These are phyloP conservation scores for Mastomys natalensis DNA, from an alignment of 2,113 vertebrate genomes.

Conservation along the genomic window DNA sequence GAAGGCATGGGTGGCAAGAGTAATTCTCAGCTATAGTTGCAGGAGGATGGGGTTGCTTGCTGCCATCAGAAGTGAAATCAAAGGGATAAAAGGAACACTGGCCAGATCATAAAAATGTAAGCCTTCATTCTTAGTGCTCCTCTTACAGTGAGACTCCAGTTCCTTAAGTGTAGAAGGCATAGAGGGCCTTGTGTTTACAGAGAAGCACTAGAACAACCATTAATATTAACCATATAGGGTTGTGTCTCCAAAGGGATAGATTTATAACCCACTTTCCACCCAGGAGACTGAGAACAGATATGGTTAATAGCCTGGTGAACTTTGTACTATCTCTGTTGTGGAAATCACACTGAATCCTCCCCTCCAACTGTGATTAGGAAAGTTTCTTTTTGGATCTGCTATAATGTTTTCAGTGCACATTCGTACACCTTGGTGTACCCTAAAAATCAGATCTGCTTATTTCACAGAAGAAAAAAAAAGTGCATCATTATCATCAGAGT, in stretches of 20 bases:
- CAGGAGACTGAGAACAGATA: not conserved
- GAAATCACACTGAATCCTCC: not conserved
- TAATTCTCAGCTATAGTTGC: not conserved
- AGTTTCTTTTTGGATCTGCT: conserved; percentile 10
- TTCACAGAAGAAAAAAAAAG: conserved; percentile 65
- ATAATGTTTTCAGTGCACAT: not conserved
- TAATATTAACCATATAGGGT: not conserved
- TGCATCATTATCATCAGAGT: conserved; percentile 49
- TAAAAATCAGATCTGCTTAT: conserved; percentile 51
- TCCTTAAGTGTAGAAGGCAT: not conserved
- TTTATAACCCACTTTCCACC: not conserved
- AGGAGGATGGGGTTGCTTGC: no score
- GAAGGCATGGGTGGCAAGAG: no score
- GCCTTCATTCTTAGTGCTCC: not conserved
- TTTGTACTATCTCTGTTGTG: not conserved
- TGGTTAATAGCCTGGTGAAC: not conserved
- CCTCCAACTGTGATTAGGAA: not conserved
- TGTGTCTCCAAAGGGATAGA: not conserved
- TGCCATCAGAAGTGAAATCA: not conserved
- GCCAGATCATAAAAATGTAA: not conserved
- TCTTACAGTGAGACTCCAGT: not conserved
- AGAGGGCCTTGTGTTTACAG: not conserved
- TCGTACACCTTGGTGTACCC: not conserved
- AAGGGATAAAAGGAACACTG: not conserved
- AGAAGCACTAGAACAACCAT: not conserved